Conservation (phyloP, 2,888 invertebrate genomes). For the Cordylochernes scorpioides region DNA sequence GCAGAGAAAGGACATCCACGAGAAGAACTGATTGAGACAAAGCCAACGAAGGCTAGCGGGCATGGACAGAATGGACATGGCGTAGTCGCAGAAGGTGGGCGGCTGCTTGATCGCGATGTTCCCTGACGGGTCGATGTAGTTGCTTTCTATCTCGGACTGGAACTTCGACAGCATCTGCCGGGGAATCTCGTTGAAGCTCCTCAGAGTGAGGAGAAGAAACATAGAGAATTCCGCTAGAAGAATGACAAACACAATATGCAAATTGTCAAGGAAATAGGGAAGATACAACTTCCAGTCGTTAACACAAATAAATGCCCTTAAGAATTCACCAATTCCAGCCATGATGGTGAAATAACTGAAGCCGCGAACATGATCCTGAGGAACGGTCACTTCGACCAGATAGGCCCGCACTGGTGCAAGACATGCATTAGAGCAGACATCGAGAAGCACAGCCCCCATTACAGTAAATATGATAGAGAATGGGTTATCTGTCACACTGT, state of each 20-base stretch:
- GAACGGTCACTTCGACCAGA: constrained; percentile 63
- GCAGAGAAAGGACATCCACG: constrained; percentile 94
- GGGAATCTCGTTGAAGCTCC: constrained; percentile 72
- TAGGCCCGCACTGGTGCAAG: constrained; percentile 83
- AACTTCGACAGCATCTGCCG: constrained; percentile 30
- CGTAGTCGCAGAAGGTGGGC: constrained; percentile 43
- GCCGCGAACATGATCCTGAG: constrained; percentile 75
- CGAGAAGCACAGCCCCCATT: constrained; percentile 64
- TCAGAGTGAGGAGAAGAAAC: constrained; percentile 53
- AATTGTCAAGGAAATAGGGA: no score
- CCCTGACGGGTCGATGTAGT: no score
- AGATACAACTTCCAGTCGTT: no score
- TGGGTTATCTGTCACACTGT: constrained; percentile 19
- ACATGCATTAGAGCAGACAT: constrained; percentile 87
- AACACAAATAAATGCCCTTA: no score
- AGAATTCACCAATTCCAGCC: constrained; percentile 82
- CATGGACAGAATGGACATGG: constrained; percentile 70
- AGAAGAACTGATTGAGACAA: constrained; percentile 76
- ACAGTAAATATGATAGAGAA: constrained; percentile 54
- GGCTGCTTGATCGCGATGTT: no score
- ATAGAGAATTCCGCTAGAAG: no score
- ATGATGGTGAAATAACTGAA: constrained; percentile 83
- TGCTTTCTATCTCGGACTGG: no score
- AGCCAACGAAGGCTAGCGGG: constrained; percentile 55
- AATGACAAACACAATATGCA: no score